Evolutionary conservation across 1,140 invertebrate species (phyloP).

Genomic region (Caenorhabditis latens): DNA sequence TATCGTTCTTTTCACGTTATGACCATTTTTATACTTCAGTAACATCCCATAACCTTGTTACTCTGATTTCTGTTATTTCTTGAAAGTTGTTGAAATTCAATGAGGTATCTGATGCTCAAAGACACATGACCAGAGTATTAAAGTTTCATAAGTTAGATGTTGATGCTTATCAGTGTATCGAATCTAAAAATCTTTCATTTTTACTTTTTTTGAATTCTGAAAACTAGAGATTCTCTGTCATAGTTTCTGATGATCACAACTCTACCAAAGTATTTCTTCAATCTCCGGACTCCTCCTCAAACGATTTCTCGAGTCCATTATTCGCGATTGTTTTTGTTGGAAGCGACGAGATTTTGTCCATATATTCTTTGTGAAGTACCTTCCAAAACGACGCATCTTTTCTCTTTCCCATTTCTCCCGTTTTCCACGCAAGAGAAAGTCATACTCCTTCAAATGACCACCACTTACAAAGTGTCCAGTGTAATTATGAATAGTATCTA

Average conservation of each 20-base stretch:
- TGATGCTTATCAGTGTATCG: not conserved
- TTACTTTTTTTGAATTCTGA: not conserved
- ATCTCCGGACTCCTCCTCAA: not conserved
- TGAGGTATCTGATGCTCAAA: not conserved
- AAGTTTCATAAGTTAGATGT: not conserved
- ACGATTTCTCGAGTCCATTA: not conserved
- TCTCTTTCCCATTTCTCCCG: not conserved
- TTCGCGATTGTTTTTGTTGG: not conserved
- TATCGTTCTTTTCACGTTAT: not conserved
- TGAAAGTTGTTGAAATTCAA: no score
- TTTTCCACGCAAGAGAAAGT: conserved; percentile 27
- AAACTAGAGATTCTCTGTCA: no score
- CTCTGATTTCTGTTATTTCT: no score
- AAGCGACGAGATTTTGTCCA: not conserved
- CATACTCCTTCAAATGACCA: conserved; percentile 37
- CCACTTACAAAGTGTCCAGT: conserved; percentile 34
- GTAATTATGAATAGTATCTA: conserved; percentile 21
- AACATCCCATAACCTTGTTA: not conserved
- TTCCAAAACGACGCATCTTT: conserved; percentile 28
- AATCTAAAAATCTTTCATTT: not conserved
- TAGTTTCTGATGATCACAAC: no score
- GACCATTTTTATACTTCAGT: not conserved
- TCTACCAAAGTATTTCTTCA: not conserved
- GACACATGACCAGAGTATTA: not conserved
- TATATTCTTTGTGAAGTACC: conserved; percentile 45